Evolutionary conservation across 2,113 vertebrate species (phyloP).

Genomic region (Columba janthina): DNA sequence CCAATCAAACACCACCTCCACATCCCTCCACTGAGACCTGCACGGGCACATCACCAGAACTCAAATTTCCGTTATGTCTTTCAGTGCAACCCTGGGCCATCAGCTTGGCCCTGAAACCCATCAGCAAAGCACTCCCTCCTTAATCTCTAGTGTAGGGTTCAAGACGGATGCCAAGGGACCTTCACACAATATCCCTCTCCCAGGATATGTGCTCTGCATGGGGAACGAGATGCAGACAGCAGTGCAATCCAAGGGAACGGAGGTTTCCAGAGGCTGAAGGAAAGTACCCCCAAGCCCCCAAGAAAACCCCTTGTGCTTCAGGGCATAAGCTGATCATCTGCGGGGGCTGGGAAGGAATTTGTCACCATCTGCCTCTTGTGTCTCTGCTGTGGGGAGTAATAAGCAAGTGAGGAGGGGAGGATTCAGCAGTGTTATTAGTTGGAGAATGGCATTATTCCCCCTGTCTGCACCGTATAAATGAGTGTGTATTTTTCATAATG

Average conservation of each 20-base stretch:
- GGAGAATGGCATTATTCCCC: conserved; percentile 16
- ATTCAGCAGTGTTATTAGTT: conserved; percentile 55
- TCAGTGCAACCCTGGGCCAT: not conserved
- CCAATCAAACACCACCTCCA: not conserved
- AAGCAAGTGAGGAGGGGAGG: conserved; percentile 62
- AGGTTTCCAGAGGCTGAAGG: conserved; percentile 61
- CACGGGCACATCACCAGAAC: not conserved
- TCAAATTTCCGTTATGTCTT: not conserved
- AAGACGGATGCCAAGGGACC: not conserved
- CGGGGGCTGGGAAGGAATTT: conserved; percentile 71
- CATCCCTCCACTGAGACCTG: not conserved
- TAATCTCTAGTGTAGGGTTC: not conserved
- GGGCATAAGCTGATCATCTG: conserved; percentile 72
- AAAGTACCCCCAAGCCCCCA: not conserved
- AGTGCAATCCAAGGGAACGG: not conserved
- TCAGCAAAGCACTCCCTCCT: not conserved
- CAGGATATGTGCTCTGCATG: rapidly evolving
- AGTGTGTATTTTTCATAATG: conserved; percentile 63
- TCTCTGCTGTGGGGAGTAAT: conserved; percentile 75
- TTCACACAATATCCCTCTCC: not conserved
- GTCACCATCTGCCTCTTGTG: conserved; percentile 78
- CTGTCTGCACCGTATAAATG: conserved; percentile 30
- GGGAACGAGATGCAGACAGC: not conserved
- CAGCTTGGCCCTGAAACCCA: not conserved
- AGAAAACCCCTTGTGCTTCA: conserved; percentile 50